These are phyloP conservation scores for Rhagologus leucostigma DNA, from an alignment of 2,113 vertebrate species.

Conservation along the genomic window DNA sequence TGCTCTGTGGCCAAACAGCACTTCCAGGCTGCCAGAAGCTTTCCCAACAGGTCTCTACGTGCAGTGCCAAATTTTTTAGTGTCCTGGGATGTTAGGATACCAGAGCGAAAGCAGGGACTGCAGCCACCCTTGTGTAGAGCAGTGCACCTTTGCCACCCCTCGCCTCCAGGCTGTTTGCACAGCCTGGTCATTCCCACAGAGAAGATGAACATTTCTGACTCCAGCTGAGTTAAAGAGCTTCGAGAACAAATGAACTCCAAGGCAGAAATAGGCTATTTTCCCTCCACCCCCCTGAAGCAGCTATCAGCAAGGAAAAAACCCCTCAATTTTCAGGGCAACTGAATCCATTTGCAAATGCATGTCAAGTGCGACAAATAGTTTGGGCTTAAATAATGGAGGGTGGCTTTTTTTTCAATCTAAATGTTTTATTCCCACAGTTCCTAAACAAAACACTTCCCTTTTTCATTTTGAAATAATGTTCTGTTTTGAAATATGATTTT, in stretches of 20 bases:
- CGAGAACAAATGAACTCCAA: background rate
- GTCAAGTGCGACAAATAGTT: conserved; percentile 8
- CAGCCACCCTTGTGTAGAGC: fast-evolving
- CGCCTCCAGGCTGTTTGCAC: background rate
- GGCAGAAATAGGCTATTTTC: conserved; percentile 25
- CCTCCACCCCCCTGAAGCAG: background rate
- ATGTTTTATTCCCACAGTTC: conserved; percentile 35
- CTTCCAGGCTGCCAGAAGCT: background rate
- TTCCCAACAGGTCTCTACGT: fast-evolving
- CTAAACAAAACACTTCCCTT: conserved; percentile 19
- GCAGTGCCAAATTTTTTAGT: background rate
- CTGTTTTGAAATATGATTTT: background rate
- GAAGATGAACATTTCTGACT: background rate
- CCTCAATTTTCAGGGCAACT: conserved; percentile 26
- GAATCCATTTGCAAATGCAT: conserved; percentile 22
- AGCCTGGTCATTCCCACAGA: background rate
- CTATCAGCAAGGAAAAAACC: background rate
- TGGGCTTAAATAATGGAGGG: conserved; percentile 1
- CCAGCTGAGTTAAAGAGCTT: conserved; percentile 28
- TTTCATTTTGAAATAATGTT: conserved; percentile 16
- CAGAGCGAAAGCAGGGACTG: background rate
- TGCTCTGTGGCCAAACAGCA: background rate
- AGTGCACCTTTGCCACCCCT: background rate
- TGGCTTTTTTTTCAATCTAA: conserved; percentile 20
- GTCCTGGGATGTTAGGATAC: background rate